A percentile compares a stretch with the other conserved stretches of the same genome.
Conservation (phyloP, 2,113 vertebrate genomes). For the Platichthys flesus region DNA sequence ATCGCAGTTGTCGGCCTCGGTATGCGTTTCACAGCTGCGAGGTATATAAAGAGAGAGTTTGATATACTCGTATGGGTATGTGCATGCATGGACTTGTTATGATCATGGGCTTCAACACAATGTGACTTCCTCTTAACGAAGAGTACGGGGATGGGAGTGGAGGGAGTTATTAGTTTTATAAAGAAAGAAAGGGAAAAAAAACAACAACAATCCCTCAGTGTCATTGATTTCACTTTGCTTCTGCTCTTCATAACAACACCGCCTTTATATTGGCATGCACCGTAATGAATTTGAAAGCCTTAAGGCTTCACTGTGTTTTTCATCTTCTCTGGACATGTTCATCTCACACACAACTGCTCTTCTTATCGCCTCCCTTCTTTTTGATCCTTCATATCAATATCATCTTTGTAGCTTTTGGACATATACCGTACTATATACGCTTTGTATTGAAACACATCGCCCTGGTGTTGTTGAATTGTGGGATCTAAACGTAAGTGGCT, state of each 20-base stretch:
- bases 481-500: conserved; percentile 61
- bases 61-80: neutral
- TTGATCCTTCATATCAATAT: neutral
- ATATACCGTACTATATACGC: neutral
- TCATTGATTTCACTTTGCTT: conserved; percentile 42
- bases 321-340: conserved; percentile 19
- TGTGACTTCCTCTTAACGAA: too few species aligned
- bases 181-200: conserved; percentile 16
- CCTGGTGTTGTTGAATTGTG: conserved; percentile 42
- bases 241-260: conserved; percentile 25
- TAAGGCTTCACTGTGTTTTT: conserved; percentile 26
- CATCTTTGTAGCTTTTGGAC: neutral
- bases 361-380: conserved; percentile 13
- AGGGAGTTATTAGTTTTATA: conserved; percentile 23
- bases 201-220: neutral
- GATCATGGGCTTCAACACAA: neutral
- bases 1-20: too few species aligned
- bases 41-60: neutral
- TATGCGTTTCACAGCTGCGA: too few species aligned
- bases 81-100: neutral
- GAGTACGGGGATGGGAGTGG: neutral
- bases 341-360: conserved; percentile 4
- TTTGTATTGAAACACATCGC: conserved; percentile 18
- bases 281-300: conserved; percentile 34
- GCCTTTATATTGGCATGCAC: conserved; percentile 29